Conservation (phyloP, 2,113 vertebrate species). For the Crypturellus undulatus region DNA sequence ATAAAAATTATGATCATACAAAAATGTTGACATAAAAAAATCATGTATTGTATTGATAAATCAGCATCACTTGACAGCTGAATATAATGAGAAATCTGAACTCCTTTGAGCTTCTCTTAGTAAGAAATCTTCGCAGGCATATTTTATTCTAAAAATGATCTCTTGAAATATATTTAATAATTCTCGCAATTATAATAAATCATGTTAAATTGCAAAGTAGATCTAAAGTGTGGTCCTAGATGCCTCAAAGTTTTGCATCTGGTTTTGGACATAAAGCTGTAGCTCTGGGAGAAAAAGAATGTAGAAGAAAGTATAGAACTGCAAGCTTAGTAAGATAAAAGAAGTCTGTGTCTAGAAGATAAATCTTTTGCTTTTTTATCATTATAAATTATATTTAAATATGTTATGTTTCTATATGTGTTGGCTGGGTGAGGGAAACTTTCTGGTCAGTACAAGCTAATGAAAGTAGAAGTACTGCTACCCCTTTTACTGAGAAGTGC, state of each 20-base stretch:
- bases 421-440: not conserved
- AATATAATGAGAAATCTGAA: constrained; percentile 41
- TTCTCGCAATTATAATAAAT: constrained; percentile 30
- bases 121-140: constrained; percentile 12
- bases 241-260: not conserved
- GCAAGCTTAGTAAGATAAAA: not conserved
- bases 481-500: not conserved
- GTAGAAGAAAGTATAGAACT: not conserved
- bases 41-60: not conserved
- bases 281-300: not conserved
- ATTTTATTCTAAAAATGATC: constrained; percentile 13
- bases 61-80: not conserved
- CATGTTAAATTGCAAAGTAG: constrained; percentile 16
- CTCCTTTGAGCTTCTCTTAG: not conserved
- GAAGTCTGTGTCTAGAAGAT: not conserved
- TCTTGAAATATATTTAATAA: constrained; percentile 43
- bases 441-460: not conserved
- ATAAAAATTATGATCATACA: not conserved
- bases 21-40: constrained; percentile 13
- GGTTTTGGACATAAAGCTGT: constrained; percentile 37
- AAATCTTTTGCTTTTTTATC: not conserved
- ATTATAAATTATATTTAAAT: not conserved
- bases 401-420: not conserved
- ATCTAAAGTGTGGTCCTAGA: not conserved
- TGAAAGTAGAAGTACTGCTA: not conserved